A percentile compares a stretch with the other conserved stretches of the same genome.
Conservation (phyloP, 2,888 invertebrate genomes). For the Synanthedon andrenaeformis region DNA sequence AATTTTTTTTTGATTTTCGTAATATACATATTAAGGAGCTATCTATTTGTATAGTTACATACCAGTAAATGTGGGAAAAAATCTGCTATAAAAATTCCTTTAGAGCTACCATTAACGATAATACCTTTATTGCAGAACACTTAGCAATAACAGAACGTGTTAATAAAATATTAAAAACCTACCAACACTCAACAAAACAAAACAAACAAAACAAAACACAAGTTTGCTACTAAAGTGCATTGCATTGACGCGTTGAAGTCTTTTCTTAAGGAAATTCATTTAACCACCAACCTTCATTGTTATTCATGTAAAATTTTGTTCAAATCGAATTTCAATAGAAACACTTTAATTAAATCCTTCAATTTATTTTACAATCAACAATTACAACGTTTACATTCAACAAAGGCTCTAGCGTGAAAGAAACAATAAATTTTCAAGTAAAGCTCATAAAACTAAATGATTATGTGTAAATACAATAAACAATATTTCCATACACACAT, state of each 20-base stretch:
- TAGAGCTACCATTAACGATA: too few relatives aligned
- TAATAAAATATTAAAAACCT: too few relatives aligned
- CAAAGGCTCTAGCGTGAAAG: background rate
- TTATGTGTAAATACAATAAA: background rate
- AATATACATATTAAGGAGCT: too few relatives aligned
- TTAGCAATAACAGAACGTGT: too few relatives aligned
- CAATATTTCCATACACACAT: background rate
- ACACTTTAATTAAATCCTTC: background rate
- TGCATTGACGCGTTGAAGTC: slow-evolving; percentile 20
- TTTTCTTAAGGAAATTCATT: slow-evolving; percentile 12
- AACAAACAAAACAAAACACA: too few relatives aligned
- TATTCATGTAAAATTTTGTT: background rate
- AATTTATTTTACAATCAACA: background rate
- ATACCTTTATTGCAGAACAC: too few relatives aligned
- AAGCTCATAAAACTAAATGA: background rate
- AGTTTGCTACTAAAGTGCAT: background rate
- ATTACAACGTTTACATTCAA: background rate
- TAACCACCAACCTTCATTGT: background rate
- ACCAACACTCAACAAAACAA: too few relatives aligned
- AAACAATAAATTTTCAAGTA: background rate
- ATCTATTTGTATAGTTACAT: too few relatives aligned
- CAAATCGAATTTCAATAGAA: background rate
- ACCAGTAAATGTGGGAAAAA: too few relatives aligned
- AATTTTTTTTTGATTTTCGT: too few relatives aligned
- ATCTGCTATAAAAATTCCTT: too few relatives aligned